Evolutionary conservation across 2,888 invertebrate species (phyloP).

Genomic region (Troides oblongomaculatus): DNA sequence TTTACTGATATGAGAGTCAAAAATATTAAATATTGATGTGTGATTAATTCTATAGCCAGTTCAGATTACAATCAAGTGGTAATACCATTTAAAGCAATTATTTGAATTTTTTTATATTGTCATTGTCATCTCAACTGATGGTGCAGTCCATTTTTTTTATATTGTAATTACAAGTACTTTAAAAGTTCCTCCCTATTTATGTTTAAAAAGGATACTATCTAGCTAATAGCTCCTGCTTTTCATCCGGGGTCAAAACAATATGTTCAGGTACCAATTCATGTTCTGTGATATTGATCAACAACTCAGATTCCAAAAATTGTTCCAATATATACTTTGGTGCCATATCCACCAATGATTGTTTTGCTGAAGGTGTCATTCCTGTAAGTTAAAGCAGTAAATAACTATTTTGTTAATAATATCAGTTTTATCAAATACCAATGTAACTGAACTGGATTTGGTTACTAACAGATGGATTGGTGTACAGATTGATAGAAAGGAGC

Average conservation of each 20-base stretch:
- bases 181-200: background rate
- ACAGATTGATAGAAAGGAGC: too few relatives aligned
- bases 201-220: constrained; percentile 88
- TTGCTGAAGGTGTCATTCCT: constrained; percentile 99
- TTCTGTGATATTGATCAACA: constrained; percentile 98
- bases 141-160: too few relatives aligned
- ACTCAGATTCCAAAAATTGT: constrained; percentile 95
- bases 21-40: background rate
- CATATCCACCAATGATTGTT: constrained; percentile 98
- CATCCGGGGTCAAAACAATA: constrained; percentile 98
- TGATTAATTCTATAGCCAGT: background rate
- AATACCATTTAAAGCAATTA: too few relatives aligned
- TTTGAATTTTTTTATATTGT: background rate
- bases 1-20: constrained; percentile 81
- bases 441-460: too few relatives aligned
- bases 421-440: too few relatives aligned
- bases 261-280: constrained; percentile 99
- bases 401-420: too few relatives aligned
- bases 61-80: too few relatives aligned
- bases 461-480: too few relatives aligned
- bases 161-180: background rate
- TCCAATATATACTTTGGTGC: constrained; percentile 99
- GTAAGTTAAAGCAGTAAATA: constrained; percentile 30
- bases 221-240: constrained; percentile 96
- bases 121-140: too few relatives aligned